Evolutionary conservation across 2,113 vertebrate genomes (phyloP).

Genomic region (Laticauda laticaudata): DNA sequence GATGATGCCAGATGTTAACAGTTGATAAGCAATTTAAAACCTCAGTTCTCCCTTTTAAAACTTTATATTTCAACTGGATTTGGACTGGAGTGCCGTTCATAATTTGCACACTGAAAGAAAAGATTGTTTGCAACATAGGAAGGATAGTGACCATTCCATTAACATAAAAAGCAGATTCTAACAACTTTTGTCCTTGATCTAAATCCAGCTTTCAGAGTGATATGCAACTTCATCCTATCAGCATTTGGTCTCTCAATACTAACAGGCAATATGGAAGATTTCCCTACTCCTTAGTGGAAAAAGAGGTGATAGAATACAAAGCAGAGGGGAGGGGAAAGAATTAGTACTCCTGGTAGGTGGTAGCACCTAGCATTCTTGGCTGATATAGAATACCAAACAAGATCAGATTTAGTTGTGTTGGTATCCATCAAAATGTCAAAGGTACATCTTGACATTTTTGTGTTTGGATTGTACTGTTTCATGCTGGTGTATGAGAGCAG

Average conservation of each 20-base stretch:
- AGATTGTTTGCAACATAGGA: background rate
- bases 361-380: background rate
- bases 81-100: background rate
- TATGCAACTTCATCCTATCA: background rate
- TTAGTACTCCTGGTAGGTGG: background rate
- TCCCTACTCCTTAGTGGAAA: background rate
- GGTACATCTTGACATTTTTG: background rate
- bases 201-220: background rate
- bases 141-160: background rate
- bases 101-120: background rate
- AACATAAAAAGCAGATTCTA: background rate
- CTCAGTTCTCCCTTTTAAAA: too few relatives aligned
- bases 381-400: background rate
- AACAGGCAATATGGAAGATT: background rate
- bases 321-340: background rate
- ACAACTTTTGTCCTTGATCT: background rate
- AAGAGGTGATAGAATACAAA: background rate
- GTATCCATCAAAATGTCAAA: background rate
- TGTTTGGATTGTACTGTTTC: background rate
- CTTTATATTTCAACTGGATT: background rate
- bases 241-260: background rate
- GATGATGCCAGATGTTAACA: background rate
- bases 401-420: background rate
- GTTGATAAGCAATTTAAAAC: background rate
- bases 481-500: background rate